These are phyloP conservation scores for Dynastes grantii DNA, from an alignment of 2,888 invertebrate species.

Conservation along the genomic window DNA sequence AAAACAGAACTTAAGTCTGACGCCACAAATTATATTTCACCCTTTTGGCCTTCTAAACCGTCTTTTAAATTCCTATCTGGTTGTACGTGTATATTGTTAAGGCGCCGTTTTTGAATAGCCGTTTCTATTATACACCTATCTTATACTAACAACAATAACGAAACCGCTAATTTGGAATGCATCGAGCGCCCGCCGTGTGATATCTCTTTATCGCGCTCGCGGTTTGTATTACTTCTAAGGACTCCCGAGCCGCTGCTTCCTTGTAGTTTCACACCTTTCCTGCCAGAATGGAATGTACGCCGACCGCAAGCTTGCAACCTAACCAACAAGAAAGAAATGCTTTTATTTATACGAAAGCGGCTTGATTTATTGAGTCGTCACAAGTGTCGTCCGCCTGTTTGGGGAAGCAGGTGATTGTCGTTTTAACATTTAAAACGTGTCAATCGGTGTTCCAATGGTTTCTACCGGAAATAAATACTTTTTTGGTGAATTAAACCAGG, in stretches of 20 bases:
- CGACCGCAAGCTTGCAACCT: background rate
- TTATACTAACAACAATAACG: background rate
- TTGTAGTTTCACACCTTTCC: conserved; percentile 30
- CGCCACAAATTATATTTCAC: too few species aligned
- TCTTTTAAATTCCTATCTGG: too few species aligned
- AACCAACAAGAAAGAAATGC: conserved; percentile 12
- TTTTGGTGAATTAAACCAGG: background rate
- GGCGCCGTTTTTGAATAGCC: too few species aligned
- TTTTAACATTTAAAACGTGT: background rate
- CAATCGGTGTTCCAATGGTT: background rate
- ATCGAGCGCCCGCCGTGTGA: background rate
- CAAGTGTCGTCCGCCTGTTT: conserved; percentile 1
- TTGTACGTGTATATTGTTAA: too few species aligned
- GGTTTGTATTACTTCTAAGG: background rate
- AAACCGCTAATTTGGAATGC: conserved; percentile 15
- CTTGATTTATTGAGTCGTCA: conserved; percentile 23
- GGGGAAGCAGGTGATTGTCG: conserved; percentile 6
- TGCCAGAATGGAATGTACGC: conserved; percentile 17
- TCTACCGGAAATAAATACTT: too few species aligned
- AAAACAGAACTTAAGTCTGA: too few species aligned
- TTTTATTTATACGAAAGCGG: conserved; percentile 24
- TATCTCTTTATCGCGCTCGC: conserved; percentile 19
- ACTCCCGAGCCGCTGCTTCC: conserved; percentile 17
- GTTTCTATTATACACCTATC: too few species aligned
- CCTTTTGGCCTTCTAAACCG: background rate